Evolutionary conservation across 1,140 invertebrate genomes (phyloP).

Genomic region (Paraescarpia echinospica): DNA sequence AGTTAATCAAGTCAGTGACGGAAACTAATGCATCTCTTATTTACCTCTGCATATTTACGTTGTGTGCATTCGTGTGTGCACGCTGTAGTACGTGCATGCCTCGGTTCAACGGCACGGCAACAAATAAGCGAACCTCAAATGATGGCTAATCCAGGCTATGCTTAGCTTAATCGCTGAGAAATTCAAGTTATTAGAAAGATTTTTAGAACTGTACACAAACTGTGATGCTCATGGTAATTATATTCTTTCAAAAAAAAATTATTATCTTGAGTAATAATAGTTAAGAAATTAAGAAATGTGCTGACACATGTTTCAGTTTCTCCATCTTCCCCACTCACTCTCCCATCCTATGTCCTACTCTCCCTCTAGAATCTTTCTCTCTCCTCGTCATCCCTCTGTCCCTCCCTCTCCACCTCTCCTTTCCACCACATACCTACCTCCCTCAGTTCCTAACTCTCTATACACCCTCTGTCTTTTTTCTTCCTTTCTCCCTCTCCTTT

Average conservation of each 20-base stretch:
- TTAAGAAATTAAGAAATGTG: neutral
- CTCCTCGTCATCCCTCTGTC: too few species aligned
- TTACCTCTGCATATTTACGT: neutral
- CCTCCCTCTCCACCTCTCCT: too few species aligned
- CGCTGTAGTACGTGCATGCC: neutral
- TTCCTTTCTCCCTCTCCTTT: too few species aligned
- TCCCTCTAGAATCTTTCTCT: too few species aligned
- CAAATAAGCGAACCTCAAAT: neutral
- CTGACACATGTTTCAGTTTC: neutral
- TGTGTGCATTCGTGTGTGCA: neutral
- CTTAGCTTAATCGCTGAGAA: neutral
- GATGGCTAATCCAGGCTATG: neutral
- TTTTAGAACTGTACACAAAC: too few species aligned
- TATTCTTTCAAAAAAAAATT: neutral
- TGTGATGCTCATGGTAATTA: neutral
- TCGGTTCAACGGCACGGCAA: neutral
- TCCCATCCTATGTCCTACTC: neutral
- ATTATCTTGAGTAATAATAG: neutral
- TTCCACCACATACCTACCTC: too few species aligned
- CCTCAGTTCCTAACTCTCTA: too few species aligned
- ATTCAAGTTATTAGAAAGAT: neutral
- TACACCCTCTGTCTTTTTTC: too few species aligned
- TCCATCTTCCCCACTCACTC: neutral
- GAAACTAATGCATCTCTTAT: neutral
- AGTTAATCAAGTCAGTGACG: neutral